Conservation (phyloP, 2,888 invertebrate species). For the Nephrocerus scutellatus region DNA sequence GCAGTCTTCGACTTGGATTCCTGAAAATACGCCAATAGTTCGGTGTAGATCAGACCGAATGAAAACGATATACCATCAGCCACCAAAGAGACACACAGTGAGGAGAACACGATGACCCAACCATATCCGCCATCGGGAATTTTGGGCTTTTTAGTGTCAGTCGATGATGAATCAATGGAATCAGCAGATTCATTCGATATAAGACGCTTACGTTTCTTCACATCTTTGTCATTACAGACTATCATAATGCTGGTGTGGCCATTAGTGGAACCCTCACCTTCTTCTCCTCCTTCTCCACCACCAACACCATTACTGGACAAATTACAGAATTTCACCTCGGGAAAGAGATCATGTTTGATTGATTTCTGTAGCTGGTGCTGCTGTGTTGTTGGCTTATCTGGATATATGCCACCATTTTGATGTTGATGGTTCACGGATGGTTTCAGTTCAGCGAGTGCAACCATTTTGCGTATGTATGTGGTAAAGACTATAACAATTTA, state of each 20-base stretch:
- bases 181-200: constrained; percentile 45
- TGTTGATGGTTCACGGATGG: constrained; percentile 10
- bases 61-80: constrained; percentile 91
- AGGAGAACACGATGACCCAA: constrained; percentile 68
- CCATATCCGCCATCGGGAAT: constrained; percentile 48
- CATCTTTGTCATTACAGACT: constrained; percentile 21
- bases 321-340: constrained; percentile 46
- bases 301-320: constrained; percentile 37
- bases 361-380: constrained; percentile 23
- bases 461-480: no score
- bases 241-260: constrained; percentile 13
- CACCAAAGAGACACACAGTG: constrained; percentile 78
- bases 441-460: constrained; percentile 15
- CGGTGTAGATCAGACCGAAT: constrained; percentile 81
- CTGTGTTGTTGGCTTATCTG: constrained; percentile 18
- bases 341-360: constrained; percentile 41
- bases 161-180: constrained; percentile 41
- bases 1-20: constrained; percentile 80
- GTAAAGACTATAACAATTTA: no score
- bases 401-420: constrained; percentile 29
- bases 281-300: constrained; percentile 28
- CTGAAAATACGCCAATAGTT: constrained; percentile 72
- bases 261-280: constrained; percentile 22
- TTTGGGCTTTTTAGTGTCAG: constrained; percentile 42
- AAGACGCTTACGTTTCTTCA: constrained; percentile 38